Evolutionary conservation across 2,888 invertebrate species (phyloP).

Genomic region (Ormyrus thymus): DNA sequence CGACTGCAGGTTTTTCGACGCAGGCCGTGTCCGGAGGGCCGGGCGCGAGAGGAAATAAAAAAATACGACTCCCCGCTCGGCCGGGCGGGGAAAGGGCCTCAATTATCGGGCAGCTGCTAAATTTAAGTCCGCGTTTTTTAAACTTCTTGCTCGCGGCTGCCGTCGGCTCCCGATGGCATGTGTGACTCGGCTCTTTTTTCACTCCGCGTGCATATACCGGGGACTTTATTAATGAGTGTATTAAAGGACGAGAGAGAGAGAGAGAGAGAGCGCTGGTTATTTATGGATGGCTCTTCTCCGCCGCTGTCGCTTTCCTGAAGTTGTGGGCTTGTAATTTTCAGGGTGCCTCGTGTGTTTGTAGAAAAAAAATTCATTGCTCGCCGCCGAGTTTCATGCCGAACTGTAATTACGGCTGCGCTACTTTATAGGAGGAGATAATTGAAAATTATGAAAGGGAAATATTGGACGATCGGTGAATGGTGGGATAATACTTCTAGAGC

Average conservation of each 20-base stretch:
- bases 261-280: neutral
- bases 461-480: no score
- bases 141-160: slow-evolving; percentile 4
- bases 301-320: no score
- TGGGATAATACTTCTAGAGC: neutral
- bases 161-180: neutral
- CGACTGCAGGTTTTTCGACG: no score
- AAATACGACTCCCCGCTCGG: slow-evolving; percentile 3
- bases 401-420: no score
- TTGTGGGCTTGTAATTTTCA: slow-evolving; percentile 6
- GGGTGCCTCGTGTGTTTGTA: neutral
- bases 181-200: no score
- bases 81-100: slow-evolving; percentile 43
- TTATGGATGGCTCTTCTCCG: neutral
- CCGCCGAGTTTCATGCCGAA: no score
- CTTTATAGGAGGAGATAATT: no score
- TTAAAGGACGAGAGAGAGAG: slow-evolving; percentile 4
- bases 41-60: no score
- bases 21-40: no score
- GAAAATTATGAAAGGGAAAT: no score
- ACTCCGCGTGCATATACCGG: neutral
- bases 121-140: slow-evolving; percentile 36
- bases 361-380: neutral
- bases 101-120: slow-evolving; percentile 55
- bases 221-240: slow-evolving; percentile 39